Base-by-base conservation (phyloP, 2,113 vertebrate species). In the Miniopterus natalensis region DNA sequence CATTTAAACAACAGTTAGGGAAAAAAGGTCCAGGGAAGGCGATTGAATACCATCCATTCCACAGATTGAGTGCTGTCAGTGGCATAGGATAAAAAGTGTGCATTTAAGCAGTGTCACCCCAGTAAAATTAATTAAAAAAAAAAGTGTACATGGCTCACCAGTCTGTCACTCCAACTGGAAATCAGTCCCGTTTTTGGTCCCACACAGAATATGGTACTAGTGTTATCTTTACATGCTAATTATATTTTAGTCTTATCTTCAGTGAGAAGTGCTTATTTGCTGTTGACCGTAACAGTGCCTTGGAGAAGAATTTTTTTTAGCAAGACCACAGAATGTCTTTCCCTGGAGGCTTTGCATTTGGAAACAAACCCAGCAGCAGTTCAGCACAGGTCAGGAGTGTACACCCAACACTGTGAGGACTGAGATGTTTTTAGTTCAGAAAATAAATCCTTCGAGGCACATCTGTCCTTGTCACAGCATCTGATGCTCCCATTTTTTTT, bases 341-440 rank as follows among this genome's bases (percentile, higher is more conserved):
- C 85, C 74, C 70, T 86, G 42, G 90, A 95, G 90, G 15, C 66
- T 92, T 91, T 71, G 45, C 36, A 57, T 95, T 93, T 90, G 86
- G 94, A 92, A 92, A 91, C 81, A 97, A 93, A 95, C 40, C 25
- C 77, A 95, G 81, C 95, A 59, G 47, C 57, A 92, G 85, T 86
- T 88, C 85, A 79, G 55, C 51, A 86, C 6, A 84, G 85, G 88
- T 84, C 90, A 87, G 11, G 71, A 81, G 65, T 59, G 15, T 61
- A 36, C 29, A 75, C 80, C 36, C 78, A 42, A 83, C 70, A 88
- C 55, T 31, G 36, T 53, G 20, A 92, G 53, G 57, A 74, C 77
- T 85, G 71, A 97, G 57, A 21, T 68, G 65, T 73, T 97, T 95
- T 95, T 79, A 70, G 84, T 96, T 90, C 85, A 78, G 92, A 94